A percentile compares a stretch with the other conserved stretches of the same genome.
phyloP scores from a whole-genome alignment of 1,140 invertebrate genomes.

The Drosophila bocki region DNA sequence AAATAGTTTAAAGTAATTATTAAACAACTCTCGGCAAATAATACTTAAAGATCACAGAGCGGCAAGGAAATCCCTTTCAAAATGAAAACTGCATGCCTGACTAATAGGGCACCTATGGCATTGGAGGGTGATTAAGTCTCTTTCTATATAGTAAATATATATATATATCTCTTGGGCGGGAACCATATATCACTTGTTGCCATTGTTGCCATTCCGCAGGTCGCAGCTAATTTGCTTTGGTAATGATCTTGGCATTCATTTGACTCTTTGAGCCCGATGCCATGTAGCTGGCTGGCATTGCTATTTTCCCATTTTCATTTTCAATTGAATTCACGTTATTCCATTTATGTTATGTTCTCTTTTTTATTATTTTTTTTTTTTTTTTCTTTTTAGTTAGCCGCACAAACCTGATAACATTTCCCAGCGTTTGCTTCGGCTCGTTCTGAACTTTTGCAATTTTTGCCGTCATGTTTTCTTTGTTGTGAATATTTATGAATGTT shows the following conservation, averaged over 20 bases:
- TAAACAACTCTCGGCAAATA: neutral
- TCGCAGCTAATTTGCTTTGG: slow-evolving; percentile 35
- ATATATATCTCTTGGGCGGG: neutral
- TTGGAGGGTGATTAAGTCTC: slow-evolving; percentile 7
- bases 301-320: slow-evolving; percentile 37
- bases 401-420: slow-evolving; percentile 14
- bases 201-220: slow-evolving; percentile 13
- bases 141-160: neutral
- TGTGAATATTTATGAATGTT: slow-evolving; percentile 21
- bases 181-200: slow-evolving; percentile 6
- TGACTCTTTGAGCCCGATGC: slow-evolving; percentile 12
- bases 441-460: slow-evolving; percentile 45
- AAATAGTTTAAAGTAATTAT: neutral
- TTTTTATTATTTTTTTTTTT: slow-evolving; percentile 7
- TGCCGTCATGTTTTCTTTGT: slow-evolving; percentile 13
- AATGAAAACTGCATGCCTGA: slow-evolving; percentile 15
- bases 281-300: neutral
- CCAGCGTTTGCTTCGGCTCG: slow-evolving; percentile 7
- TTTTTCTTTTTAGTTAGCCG: neutral
- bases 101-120: slow-evolving; percentile 29
- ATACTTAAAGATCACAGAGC: neutral
- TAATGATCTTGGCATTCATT: slow-evolving; percentile 52
- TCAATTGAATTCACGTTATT: slow-evolving; percentile 13
- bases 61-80: slow-evolving; percentile 13
- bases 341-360: slow-evolving; percentile 15